Evolutionary conservation across 2,888 invertebrate genomes (phyloP).

Genomic region (Nephrotoma appendiculata): DNA sequence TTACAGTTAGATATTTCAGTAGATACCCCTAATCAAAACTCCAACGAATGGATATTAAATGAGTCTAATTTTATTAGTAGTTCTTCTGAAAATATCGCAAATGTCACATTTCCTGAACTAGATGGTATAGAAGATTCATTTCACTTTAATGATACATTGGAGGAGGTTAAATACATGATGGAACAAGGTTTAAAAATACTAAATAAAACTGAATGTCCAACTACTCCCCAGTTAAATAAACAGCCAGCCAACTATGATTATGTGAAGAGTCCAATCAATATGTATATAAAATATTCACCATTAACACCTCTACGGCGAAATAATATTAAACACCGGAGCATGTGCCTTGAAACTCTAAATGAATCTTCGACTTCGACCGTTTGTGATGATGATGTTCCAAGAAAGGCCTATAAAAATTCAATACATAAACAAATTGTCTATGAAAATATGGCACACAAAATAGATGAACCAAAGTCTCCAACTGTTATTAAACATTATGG

Average conservation of each 20-base stretch:
- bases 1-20: background rate
- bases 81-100: background rate
- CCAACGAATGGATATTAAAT: background rate
- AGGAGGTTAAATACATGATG: conserved; percentile 7
- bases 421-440: background rate
- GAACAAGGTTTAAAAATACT: conserved; percentile 4
- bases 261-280: background rate
- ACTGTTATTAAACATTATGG: background rate
- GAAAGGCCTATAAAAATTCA: background rate
- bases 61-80: background rate
- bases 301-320: background rate
- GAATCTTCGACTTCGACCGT: background rate
- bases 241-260: background rate
- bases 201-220: background rate
- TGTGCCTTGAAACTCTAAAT: background rate
- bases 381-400: background rate
- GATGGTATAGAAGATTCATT: background rate
- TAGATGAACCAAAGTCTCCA: background rate
- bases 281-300: background rate
- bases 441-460: background rate
- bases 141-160: conserved; percentile 8
- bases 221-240: background rate
- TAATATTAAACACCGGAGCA: background rate
- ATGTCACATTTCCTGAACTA: background rate
- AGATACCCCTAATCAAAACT: background rate